phyloP scores from a whole-genome alignment of 2,113 vertebrate genomes.

The Periophthalmus modestus region DNA sequence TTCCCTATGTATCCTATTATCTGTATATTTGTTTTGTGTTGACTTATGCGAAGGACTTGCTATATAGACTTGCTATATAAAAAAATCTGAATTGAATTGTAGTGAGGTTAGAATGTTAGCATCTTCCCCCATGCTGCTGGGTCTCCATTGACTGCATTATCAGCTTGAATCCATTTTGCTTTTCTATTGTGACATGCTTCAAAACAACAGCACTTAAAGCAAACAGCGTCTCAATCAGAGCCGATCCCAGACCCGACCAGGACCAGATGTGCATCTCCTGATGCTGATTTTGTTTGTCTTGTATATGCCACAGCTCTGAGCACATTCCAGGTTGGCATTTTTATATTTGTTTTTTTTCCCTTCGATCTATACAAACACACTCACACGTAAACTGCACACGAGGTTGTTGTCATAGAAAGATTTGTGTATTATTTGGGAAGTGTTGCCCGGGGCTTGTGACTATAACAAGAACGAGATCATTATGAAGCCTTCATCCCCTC shows the following conservation, averaged over 20 bases:
- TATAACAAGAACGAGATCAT: conserved; percentile 20
- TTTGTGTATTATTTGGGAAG: conserved; percentile 42
- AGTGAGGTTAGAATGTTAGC: too few relatives aligned
- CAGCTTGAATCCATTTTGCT: conserved; percentile 37
- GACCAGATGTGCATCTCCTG: conserved; percentile 72
- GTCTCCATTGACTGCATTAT: background rate
- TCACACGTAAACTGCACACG: conserved; percentile 50
- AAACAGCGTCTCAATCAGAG: conserved; percentile 65
- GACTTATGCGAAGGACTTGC: too few relatives aligned
- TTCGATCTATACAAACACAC: conserved; percentile 54
- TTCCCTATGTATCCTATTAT: too few relatives aligned
- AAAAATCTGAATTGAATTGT: too few relatives aligned
- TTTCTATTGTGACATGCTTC: conserved; percentile 39
- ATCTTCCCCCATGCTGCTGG: too few relatives aligned
- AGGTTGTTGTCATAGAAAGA: conserved; percentile 40
- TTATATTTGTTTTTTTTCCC: conserved; percentile 4
- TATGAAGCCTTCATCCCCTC: conserved; percentile 5
- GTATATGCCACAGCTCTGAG: conserved; percentile 65
- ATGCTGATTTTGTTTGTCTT: conserved; percentile 74
- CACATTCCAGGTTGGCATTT: conserved; percentile 49
- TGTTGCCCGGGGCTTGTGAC: conserved; percentile 23
- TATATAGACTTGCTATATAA: too few relatives aligned
- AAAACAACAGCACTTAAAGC: conserved; percentile 58
- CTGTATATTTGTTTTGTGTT: too few relatives aligned
- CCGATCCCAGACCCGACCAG: conserved; percentile 41